phyloP scores from a whole-genome alignment of 2,888 invertebrate species.

The Itoplectis maculator region DNA sequence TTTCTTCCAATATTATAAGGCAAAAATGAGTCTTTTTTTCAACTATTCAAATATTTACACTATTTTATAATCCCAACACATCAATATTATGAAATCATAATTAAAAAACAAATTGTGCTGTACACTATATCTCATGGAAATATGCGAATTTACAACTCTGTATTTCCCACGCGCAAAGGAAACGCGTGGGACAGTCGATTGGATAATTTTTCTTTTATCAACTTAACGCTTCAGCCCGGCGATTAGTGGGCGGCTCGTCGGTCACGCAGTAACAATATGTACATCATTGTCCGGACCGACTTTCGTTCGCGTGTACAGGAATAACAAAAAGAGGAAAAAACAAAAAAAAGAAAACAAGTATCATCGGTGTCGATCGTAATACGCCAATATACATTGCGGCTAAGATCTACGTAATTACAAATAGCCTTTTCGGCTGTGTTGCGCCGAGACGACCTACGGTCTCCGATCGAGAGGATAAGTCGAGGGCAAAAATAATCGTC shows the following conservation, averaged over 20 bases:
- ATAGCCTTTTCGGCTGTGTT: conserved; percentile 44
- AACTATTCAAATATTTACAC: too few species aligned
- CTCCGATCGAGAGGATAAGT: conserved; percentile 17
- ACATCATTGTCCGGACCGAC: conserved; percentile 72
- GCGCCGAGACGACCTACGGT: conserved; percentile 41
- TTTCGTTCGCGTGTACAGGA: conserved; percentile 55
- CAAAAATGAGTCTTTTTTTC: too few species aligned
- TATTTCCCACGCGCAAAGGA: conserved; percentile 17
- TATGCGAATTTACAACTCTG: too few species aligned
- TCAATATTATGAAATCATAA: too few species aligned
- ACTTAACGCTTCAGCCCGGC: conserved; percentile 75
- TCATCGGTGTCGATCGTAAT: conserved; percentile 48
- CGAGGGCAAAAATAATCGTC: neutral
- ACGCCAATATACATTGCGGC: conserved; percentile 61
- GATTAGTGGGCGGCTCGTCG: conserved; percentile 67
- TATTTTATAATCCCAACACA: too few species aligned
- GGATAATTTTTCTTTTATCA: conserved; percentile 32
- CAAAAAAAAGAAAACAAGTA: too few species aligned
- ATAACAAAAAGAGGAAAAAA: too few species aligned
- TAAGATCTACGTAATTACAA: conserved; percentile 50
- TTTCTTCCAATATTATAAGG: too few species aligned
- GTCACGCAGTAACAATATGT: conserved; percentile 71
- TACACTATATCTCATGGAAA: too few species aligned
- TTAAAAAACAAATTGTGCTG: too few species aligned
- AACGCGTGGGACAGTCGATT: conserved; percentile 26